Percentiles rank a stretch among this genome's conserved stretches.
phyloP scores from a whole-genome alignment of 2,888 invertebrate genomes.

The Acrobasis repandana region DNA sequence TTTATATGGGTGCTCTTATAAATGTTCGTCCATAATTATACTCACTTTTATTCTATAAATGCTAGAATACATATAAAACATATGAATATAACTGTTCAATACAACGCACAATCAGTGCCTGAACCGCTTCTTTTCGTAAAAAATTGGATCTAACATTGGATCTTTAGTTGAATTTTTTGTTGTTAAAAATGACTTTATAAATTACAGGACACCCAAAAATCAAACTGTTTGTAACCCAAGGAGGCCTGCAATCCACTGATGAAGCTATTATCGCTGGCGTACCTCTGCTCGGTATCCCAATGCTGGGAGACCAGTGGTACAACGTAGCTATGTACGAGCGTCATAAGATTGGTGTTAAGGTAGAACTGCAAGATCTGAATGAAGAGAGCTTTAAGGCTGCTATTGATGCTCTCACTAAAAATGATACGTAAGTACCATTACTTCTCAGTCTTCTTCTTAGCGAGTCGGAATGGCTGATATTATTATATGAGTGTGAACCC shows the following conservation, averaged over 20 bases:
- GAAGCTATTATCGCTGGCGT: slow-evolving; percentile 68
- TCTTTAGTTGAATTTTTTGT: no score
- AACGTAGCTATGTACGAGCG: slow-evolving; percentile 57
- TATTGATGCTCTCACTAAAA: slow-evolving; percentile 43
- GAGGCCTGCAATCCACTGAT: slow-evolving; percentile 72
- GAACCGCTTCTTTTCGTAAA: no score
- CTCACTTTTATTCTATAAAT: no score
- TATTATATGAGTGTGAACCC: no score
- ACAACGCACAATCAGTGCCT: no score
- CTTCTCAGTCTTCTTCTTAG: not conserved
- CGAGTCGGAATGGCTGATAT: no score
- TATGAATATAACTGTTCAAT: no score
- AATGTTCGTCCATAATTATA: no score
- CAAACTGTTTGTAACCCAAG: slow-evolving; percentile 75
- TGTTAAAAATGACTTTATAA: not conserved
- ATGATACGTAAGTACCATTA: slow-evolving; percentile 43
- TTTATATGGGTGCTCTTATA: no score
- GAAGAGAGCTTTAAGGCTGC: slow-evolving; percentile 46
- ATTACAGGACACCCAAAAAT: slow-evolving; percentile 66
- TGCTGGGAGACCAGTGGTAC: slow-evolving; percentile 67
- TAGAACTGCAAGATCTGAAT: slow-evolving; percentile 44
- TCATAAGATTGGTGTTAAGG: slow-evolving; percentile 47
- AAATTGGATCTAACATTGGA: no score
- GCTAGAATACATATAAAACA: no score
- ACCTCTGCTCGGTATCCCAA: slow-evolving; percentile 66